Conservation (phyloP, 1,140 invertebrate species). For the Aphelenchoides besseyi region DNA sequence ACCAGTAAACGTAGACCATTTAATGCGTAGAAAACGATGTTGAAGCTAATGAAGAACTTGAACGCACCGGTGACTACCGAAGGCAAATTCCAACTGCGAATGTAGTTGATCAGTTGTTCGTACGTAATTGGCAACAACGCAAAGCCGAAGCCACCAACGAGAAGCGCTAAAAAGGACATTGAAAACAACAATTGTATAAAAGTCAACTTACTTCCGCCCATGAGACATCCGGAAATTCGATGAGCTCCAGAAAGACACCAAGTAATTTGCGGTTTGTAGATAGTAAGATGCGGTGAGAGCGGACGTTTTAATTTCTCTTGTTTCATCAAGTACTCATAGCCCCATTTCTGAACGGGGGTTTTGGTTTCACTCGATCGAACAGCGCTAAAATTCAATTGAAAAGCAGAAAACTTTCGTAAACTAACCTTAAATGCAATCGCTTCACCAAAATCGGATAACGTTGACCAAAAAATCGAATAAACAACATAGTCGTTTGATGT, state of each 20-base stretch:
- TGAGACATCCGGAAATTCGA: conserved; percentile 57
- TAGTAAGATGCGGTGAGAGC: conserved; percentile 55
- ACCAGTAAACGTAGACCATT: conserved; percentile 55
- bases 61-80: conserved; percentile 43
- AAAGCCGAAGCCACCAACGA: conserved; percentile 54
- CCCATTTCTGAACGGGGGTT: conserved; percentile 57
- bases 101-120: conserved; percentile 51
- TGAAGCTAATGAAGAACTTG: conserved; percentile 58
- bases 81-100: conserved; percentile 47
- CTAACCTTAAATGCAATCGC: no score
- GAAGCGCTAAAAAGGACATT: conserved; percentile 35
- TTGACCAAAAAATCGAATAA: not conserved
- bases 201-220: conserved; percentile 46
- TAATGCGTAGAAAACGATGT: conserved; percentile 54
- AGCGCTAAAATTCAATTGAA: conserved; percentile 20
- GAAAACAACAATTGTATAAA: conserved; percentile 19
- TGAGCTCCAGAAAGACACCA: conserved; percentile 59
- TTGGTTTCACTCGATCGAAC: conserved; percentile 29
- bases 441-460: not conserved
- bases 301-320: conserved; percentile 47
- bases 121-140: conserved; percentile 48
- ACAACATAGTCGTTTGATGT: not conserved
- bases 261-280: conserved; percentile 59
- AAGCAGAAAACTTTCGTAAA: not conserved
- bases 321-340: conserved; percentile 51